phyloP scores from a whole-genome alignment of 2,797 vertebrate genomes.

The Paedocypris micromegethes region DNA sequence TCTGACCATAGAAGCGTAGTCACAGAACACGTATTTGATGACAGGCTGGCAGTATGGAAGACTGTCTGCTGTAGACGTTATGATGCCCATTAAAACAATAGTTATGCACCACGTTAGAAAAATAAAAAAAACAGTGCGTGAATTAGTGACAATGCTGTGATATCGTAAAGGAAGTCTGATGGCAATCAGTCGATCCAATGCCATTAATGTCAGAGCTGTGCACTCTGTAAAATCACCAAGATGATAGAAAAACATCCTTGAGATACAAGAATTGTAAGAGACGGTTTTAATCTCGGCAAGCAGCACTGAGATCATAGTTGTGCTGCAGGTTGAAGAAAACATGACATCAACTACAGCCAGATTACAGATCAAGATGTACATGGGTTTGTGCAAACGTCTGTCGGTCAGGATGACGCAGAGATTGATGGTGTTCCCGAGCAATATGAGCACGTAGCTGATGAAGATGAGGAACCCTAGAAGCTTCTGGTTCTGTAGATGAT shows the following conservation, averaged over 20 bases:
- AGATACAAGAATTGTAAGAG: slow-evolving; percentile 44
- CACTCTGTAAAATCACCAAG: slow-evolving; percentile 22
- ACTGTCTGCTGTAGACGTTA: not conserved
- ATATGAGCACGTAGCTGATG: slow-evolving; percentile 38
- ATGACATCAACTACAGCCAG: slow-evolving; percentile 45
- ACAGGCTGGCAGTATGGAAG: slow-evolving; percentile 44
- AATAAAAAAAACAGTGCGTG: slow-evolving; percentile 22
- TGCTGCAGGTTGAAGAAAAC: slow-evolving; percentile 35
- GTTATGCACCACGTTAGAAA: slow-evolving; percentile 27
- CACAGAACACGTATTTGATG: slow-evolving; percentile 43
- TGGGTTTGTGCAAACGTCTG: slow-evolving; percentile 40
- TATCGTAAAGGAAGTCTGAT: slow-evolving; percentile 42
- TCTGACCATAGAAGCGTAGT: slow-evolving; percentile 38
- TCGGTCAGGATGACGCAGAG: slow-evolving; percentile 39
- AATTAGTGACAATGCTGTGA: slow-evolving; percentile 38
- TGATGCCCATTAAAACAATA: not conserved
- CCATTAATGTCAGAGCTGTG: slow-evolving; percentile 43
- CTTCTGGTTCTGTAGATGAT: slow-evolving; percentile 41
- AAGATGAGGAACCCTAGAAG: slow-evolving; percentile 41
- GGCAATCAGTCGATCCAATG: slow-evolving; percentile 35
- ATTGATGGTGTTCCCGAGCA: slow-evolving; percentile 35
- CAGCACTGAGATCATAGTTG: slow-evolving; percentile 44
- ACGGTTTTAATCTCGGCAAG: slow-evolving; percentile 40
- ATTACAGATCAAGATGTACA: slow-evolving; percentile 39
- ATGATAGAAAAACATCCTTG: slow-evolving; percentile 40